phyloP scores from a whole-genome alignment of 2,888 invertebrate genomes.

The Tholera decimalis region DNA sequence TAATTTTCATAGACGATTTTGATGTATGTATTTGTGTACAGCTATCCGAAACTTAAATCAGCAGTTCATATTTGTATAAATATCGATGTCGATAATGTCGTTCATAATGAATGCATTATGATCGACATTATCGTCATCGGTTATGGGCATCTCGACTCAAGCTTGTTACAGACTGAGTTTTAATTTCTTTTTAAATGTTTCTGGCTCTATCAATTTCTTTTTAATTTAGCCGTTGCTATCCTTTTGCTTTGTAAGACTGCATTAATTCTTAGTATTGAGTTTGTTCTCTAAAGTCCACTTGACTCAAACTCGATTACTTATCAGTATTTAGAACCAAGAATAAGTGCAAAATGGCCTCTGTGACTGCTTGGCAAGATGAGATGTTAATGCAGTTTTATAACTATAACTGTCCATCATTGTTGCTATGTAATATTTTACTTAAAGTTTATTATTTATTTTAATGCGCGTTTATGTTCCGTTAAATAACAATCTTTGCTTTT shows the following conservation, averaged over 20 bases:
- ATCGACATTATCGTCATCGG: conserved; percentile 19
- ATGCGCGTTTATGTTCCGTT: conserved; percentile 3
- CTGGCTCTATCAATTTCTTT: background rate
- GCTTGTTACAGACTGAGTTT: conserved; percentile 2
- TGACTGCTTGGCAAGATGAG: conserved; percentile 7
- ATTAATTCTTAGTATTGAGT: too few relatives aligned
- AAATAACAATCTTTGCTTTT: conserved; percentile 29
- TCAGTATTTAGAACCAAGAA: conserved; percentile 2
- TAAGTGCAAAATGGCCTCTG: conserved; percentile 13
- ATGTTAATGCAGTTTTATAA: conserved; percentile 18
- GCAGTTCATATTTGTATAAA: conserved; percentile 32
- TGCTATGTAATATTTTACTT: conserved; percentile 1
- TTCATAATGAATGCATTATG: conserved; percentile 40
- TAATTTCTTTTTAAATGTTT: background rate
- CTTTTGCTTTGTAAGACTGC: too few relatives aligned
- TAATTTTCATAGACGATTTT: background rate
- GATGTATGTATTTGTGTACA: too few relatives aligned
- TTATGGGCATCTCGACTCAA: conserved; percentile 27
- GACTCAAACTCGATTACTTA: conserved; percentile 2
- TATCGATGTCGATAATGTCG: too few relatives aligned
- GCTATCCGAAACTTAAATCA: conserved; percentile 25
- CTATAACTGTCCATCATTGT: conserved; percentile 6
- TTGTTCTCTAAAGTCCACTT: background rate
- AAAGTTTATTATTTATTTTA: background rate
- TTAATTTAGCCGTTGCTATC: background rate